Evolutionary conservation across 2,888 invertebrate genomes (phyloP), one percentile per base, ranked within the genome.

Genomic region (Apodemia duryi): DNA sequence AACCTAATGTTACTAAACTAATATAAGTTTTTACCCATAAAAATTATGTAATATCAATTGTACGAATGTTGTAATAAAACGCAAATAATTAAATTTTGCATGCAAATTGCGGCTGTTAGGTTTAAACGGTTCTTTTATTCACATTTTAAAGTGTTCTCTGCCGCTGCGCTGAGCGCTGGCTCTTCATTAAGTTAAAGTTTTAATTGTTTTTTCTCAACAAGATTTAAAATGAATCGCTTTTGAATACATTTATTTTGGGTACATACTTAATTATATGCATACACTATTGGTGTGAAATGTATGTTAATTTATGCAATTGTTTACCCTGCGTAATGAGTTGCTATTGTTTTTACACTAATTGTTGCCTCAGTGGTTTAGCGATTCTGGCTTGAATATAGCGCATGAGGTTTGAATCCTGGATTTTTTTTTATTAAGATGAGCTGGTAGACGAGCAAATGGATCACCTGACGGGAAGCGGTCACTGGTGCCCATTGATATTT

Each of bases 161-260:
- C 52, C 52, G 52, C 52, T 28, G 28, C 52, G 52, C 52, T 10
- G 52, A 52, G 52, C 52, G 13, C 52, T 28, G 52, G 28, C 52
- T 52, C 52, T 52, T 52, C 52, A 52, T 52, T 52, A 52, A 28
- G 28, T 52, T 52, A 52, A 52, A 52, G 52, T 52, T 52, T 52
- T 52, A 52, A 52, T 52, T 52, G 52, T 52, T 52, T 52, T 52
- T 52, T 46, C 46, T 46, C 28, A 28, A 52, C 28, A 52, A 52
- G 52, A 52, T 52, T 9, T 21, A 11, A 13, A 46, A 46, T 46
- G 28, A 54, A 54, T 54, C 10, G 52, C 52, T 54, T 54, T 54
- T 46, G 46, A 46, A 46, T 46, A 46, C 2, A 43, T 51, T 51
- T 21, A 51, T 51, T 51, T 21, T 21, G 21, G n/a, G 10, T 51